These are phyloP conservation scores for Trididemnum nubilum DNA, from an alignment of 23 tunicate genomes.

Conservation along the genomic window DNA sequence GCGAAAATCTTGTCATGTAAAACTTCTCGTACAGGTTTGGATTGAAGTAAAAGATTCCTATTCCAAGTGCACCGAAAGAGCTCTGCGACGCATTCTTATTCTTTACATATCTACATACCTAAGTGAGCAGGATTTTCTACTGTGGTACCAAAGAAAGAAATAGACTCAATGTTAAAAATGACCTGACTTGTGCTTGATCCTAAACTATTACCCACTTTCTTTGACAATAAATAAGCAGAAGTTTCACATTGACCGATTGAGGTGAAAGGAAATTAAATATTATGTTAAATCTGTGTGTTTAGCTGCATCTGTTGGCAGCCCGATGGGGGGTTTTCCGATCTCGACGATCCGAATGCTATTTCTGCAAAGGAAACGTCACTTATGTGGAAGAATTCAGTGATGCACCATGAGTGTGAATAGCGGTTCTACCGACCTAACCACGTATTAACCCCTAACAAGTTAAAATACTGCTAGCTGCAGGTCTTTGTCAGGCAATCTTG, in stretches of 20 bases:
- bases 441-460: neutral
- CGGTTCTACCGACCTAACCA: neutral
- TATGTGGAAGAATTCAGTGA: neutral
- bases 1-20: neutral
- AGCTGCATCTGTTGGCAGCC: neutral
- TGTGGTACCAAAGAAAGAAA: neutral
- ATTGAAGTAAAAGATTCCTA: neutral
- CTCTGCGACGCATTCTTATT: neutral
- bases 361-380: neutral
- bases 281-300: neutral
- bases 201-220: neutral
- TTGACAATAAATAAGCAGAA: neutral
- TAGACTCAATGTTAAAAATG: neutral
- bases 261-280: neutral
- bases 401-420: neutral
- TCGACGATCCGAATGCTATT: neutral
- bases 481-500: neutral
- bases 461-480: neutral
- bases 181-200: neutral
- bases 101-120: neutral
- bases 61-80: neutral
- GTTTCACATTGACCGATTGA: neutral
- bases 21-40: neutral
- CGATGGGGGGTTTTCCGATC: slow-evolving; percentile 1
- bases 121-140: neutral